Percentiles rank a stretch among this genome's conserved stretches.
Conservation (phyloP, 2,797 vertebrate genomes). For the Momotus momota region DNA sequence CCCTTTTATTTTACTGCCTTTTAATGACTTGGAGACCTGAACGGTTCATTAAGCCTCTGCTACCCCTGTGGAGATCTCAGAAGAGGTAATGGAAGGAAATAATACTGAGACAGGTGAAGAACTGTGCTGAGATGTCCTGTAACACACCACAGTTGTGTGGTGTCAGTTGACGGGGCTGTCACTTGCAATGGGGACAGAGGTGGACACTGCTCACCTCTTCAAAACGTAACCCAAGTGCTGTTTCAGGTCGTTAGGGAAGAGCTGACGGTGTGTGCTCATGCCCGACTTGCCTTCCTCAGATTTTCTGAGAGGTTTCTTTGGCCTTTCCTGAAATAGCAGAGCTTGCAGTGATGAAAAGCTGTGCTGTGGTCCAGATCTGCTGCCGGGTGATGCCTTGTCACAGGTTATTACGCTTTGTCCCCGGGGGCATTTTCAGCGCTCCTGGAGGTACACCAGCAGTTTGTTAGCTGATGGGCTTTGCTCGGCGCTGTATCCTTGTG, state of each 20-base stretch:
- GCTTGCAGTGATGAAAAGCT: not conserved
- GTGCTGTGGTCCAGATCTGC: not conserved
- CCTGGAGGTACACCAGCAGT: not conserved
- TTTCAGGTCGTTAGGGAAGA: not conserved
- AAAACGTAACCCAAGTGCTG: not conserved
- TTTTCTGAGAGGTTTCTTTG: not conserved
- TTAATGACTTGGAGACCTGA: not conserved
- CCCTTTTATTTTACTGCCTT: not conserved
- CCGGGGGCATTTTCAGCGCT: not conserved
- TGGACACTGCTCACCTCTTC: fast-evolving
- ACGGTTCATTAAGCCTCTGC: not conserved
- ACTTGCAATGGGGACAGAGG: not conserved
- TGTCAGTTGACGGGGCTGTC: not conserved
- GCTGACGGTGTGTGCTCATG: not conserved
- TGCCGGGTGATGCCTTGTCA: not conserved
- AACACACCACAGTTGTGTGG: not conserved
- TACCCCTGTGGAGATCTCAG: not conserved
- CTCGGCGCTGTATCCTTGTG: fast-evolving
- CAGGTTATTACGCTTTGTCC: not conserved
- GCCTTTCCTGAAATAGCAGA: not conserved
- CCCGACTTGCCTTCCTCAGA: not conserved
- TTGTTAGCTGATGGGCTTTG: not conserved
- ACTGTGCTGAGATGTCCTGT: not conserved
- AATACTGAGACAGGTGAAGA: not conserved
- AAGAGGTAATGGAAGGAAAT: not conserved